Evolutionary conservation across 2,797 vertebrate species (phyloP), one percentile per base, ranked within the genome.

Genomic region (Miichthys miiuy): DNA sequence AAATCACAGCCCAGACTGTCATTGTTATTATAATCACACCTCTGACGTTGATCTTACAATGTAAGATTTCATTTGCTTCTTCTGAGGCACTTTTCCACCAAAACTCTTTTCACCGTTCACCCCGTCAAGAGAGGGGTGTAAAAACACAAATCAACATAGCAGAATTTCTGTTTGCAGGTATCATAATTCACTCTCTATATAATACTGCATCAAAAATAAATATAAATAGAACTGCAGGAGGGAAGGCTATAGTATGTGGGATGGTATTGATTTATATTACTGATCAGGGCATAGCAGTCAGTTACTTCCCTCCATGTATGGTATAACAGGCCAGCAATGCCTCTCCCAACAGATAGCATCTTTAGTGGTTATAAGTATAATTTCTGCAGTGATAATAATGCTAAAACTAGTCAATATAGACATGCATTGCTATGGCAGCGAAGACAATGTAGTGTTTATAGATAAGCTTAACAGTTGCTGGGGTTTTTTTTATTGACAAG

Each of bases 221-320:
- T 27, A 38, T 27, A 27, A 41, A 56, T 55, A 30, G 5, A 48
- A 44, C 16, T n/a, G 17, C 13, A 1, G 12, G 4, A 27, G 18
- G 23, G 1, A 21, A 18, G 4, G 16, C 63, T 69, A 34, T 20
- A 38, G 27, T 41, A 17, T 67, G 27, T 58, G 2, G 42, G 20
- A 50, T 57, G 16, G 2, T 68, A 72, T 67, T 44, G 58, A 83
- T 68, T 46, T 42, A 46, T 41, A 21, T 54, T 64, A 56, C 65
- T 41, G 72, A 77, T 75, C 10, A 2, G 44, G 60, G 10, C 48
- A 38, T 6, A 68, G 44, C 20, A 38, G 52, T 46, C 18, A 11
- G 20, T 27, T 55, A 21, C 23, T n/a, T 55, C 38, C 65, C 2
- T 72, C 20, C 4, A 3, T 55, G 20, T 20, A 17, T 1, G 5